Conservation (phyloP, 2,888 invertebrate genomes). For the Adelphocoris suturalis region DNA sequence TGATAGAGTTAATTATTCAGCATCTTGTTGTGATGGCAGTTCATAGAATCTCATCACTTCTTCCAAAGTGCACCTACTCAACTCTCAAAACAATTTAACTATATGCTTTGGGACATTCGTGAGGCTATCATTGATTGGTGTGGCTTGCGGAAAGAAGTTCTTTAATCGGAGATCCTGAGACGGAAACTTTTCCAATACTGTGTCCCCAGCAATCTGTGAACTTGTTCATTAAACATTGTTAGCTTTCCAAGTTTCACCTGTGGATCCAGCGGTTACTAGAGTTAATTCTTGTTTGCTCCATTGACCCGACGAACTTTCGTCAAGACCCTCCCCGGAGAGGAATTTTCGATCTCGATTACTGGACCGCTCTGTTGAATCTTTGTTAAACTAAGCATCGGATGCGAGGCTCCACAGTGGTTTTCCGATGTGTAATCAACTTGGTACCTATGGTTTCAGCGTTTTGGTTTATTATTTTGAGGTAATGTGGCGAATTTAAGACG, state of each 20-base stretch:
- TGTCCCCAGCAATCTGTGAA: conserved; percentile 32
- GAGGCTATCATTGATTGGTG: background rate
- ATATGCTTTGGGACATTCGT: background rate
- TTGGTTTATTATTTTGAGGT: too few relatives aligned
- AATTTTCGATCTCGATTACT: background rate
- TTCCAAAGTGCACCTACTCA: too few relatives aligned
- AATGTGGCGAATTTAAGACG: too few relatives aligned
- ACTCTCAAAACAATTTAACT: too few relatives aligned
- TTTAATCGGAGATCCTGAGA: background rate
- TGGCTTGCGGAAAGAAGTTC: conserved; percentile 33
- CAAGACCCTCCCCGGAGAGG: conserved; percentile 11
- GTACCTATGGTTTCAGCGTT: too few relatives aligned
- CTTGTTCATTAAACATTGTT: conserved; percentile 59
- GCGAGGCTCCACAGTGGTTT: too few relatives aligned
- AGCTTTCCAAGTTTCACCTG: conserved; percentile 59
- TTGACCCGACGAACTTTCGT: conserved; percentile 24
- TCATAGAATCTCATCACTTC: too few relatives aligned
- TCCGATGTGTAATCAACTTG: too few relatives aligned
- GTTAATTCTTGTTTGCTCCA: conserved; percentile 55
- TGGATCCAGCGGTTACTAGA: conserved; percentile 54
- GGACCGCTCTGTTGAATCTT: background rate
- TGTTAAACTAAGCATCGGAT: too few relatives aligned
- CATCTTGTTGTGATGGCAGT: too few relatives aligned
- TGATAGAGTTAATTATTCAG: too few relatives aligned
- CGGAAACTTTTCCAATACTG: conserved; percentile 55